Conservation (phyloP, 2,888 invertebrate genomes). For the Orthosia cruda region DNA sequence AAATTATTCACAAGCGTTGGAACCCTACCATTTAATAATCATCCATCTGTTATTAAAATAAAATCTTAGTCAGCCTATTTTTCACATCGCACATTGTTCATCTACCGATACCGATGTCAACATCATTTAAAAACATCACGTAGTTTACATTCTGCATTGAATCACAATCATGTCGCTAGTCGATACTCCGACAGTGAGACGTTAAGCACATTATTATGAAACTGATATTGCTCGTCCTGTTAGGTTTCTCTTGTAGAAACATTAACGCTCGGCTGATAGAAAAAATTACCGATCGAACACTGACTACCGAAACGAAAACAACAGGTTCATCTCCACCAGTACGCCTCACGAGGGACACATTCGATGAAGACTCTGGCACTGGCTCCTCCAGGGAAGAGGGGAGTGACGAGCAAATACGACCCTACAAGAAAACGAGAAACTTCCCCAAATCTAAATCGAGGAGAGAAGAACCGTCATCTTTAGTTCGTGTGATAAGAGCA, state of each 20-base stretch:
- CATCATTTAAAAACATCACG: slow-evolving; percentile 80
- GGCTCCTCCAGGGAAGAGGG: slow-evolving; percentile 73
- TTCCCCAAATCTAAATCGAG: slow-evolving; percentile 44
- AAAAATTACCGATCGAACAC: slow-evolving; percentile 72
- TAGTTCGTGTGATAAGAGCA: slow-evolving; percentile 62
- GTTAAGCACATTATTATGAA: slow-evolving; percentile 75
- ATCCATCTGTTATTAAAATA: slow-evolving; percentile 66
- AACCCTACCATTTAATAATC: slow-evolving; percentile 58
- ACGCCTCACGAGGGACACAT: slow-evolving; percentile 72
- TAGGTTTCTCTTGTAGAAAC: slow-evolving; percentile 62
- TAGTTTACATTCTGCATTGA: slow-evolving; percentile 81
- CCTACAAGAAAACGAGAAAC: slow-evolving; percentile 65
- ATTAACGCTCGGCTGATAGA: slow-evolving; percentile 74
- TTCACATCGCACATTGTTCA: slow-evolving; percentile 76
- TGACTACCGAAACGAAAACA: slow-evolving; percentile 66
- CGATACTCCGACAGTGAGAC: slow-evolving; percentile 61
- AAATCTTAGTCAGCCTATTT: slow-evolving; percentile 70
- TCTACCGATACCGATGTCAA: slow-evolving; percentile 65
- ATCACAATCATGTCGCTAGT: slow-evolving; percentile 78
- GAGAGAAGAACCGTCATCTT: slow-evolving; percentile 7
- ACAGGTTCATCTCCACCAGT: slow-evolving; percentile 68
- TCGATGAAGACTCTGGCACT: slow-evolving; percentile 65
- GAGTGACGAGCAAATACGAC: slow-evolving; percentile 66
- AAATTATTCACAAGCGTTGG: slow-evolving; percentile 13
- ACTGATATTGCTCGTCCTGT: slow-evolving; percentile 67